A percentile compares a stretch with the other conserved stretches of the same genome.
phyloP scores from a whole-genome alignment of 2,797 vertebrate genomes.

The Momotus momota region DNA sequence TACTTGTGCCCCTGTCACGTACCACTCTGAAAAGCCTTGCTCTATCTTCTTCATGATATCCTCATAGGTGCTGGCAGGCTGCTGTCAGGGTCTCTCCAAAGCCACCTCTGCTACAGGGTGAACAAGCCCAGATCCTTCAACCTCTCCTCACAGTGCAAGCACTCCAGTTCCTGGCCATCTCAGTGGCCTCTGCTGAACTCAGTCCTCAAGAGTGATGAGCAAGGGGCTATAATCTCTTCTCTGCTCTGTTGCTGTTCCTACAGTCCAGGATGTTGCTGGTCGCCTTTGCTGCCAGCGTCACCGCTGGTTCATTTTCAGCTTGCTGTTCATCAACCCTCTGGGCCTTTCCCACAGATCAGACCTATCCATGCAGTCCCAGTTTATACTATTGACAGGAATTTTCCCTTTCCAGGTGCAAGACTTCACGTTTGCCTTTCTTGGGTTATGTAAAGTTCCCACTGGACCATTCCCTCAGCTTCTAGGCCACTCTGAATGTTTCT shows the following conservation, averaged over 20 bases:
- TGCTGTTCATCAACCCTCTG: neutral
- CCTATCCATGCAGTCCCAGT: neutral
- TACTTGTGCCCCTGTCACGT: neutral
- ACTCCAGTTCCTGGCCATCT: neutral
- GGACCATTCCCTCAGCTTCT: neutral
- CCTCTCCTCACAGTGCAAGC: neutral
- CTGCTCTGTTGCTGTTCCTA: neutral
- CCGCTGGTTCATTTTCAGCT: neutral
- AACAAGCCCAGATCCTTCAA: neutral
- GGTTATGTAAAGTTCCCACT: accelerated
- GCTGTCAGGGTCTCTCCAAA: neutral
- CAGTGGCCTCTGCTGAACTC: neutral
- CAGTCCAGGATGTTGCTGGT: neutral
- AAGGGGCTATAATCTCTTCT: neutral
- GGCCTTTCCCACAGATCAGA: neutral
- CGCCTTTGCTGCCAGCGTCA: neutral
- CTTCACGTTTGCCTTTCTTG: neutral
- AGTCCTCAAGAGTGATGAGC: neutral
- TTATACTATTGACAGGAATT: neutral
- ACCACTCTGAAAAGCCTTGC: neutral
- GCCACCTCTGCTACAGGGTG: neutral
- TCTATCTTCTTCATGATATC: neutral
- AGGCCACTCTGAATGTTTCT: neutral
- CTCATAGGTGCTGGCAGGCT: neutral
- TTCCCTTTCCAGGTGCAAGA: neutral